A percentile compares a stretch with the other conserved stretches of the same genome.
These are phyloP conservation scores for Pitangus sulphuratus DNA, from an alignment of 2,797 vertebrate species.

Conservation along the genomic window DNA sequence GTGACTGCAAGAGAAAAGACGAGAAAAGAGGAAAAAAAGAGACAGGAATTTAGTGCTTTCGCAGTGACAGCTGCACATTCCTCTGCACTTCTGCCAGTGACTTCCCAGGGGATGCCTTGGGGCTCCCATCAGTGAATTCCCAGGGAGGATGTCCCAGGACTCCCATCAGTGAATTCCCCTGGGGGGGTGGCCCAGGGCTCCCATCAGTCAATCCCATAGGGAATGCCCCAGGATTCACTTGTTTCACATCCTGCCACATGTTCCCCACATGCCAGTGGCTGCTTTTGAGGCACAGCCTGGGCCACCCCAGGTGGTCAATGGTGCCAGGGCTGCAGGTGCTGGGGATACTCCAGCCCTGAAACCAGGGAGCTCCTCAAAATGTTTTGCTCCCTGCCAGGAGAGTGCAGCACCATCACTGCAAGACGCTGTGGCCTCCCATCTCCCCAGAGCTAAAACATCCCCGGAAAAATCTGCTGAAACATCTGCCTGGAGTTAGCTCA, in stretches of 20 bases:
- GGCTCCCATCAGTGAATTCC: not conserved
- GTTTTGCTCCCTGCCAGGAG: not conserved
- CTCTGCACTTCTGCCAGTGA: not conserved
- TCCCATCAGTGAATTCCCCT: not conserved
- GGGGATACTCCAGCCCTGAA: fast-evolving
- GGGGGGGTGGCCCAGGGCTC: not conserved
- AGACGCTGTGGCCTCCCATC: not conserved
- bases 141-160: not conserved
- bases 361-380: not conserved
- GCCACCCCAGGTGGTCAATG: not conserved
- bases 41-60: not conserved
- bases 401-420: fast-evolving
- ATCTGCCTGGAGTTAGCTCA: fast-evolving
- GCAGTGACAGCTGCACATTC: not conserved
- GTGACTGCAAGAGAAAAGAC: conserved; percentile 80
- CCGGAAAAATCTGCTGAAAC: not conserved
- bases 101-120: not conserved
- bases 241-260: fast-evolving
- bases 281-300: not conserved
- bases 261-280: not conserved
- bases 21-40: not conserved
- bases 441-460: not conserved
- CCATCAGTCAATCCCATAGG: not conserved
- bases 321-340: not conserved
- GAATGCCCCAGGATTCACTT: not conserved